Conservation (phyloP, 2,113 vertebrate species). For the Albula goreensis region DNA sequence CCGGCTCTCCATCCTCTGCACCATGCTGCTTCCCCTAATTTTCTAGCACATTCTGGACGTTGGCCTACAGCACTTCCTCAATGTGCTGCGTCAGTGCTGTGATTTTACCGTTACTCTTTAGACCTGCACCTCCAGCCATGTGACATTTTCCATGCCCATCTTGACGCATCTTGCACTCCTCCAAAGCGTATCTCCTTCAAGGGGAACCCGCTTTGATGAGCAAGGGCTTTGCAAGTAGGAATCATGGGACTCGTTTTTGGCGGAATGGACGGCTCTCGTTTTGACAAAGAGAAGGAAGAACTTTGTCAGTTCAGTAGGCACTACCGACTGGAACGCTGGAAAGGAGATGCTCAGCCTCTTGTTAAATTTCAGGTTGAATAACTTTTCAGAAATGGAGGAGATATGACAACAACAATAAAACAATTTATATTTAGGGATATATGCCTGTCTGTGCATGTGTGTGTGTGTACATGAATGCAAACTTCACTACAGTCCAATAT, state of each 20-base stretch:
- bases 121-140: background rate
- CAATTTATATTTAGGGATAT: background rate
- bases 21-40: background rate
- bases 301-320: background rate
- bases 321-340: background rate
- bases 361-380: no score
- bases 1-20: background rate
- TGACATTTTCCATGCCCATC: no score
- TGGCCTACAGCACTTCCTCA: background rate
- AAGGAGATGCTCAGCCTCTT: background rate
- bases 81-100: background rate
- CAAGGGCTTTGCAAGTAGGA: background rate
- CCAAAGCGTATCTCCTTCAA: background rate
- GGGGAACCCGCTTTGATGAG: background rate
- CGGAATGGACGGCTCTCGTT: background rate
- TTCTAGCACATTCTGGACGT: background rate
- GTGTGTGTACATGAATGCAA: background rate
- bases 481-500: background rate
- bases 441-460: background rate
- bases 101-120: background rate
- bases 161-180: background rate
- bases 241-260: background rate
- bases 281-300: background rate
- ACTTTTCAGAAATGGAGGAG: background rate
- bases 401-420: background rate